A percentile compares a stretch with the other conserved stretches of the same genome.
phyloP scores from a whole-genome alignment of 2,797 vertebrate genomes.

The Astyanax mexicanus region DNA sequence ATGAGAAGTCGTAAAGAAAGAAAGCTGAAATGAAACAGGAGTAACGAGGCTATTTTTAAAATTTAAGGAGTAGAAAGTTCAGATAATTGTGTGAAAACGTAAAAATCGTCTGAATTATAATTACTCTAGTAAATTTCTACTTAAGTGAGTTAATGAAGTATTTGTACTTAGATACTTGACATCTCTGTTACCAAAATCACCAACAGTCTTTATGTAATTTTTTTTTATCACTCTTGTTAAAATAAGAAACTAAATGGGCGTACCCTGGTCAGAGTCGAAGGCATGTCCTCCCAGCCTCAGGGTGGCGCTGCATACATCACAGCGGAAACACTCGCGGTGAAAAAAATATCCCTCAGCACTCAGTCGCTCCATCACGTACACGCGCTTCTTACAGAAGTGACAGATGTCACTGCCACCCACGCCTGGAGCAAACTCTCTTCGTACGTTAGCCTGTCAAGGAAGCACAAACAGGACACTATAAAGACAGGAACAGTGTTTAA shows the following conservation, averaged over 20 bases:
- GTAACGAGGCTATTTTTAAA: no score
- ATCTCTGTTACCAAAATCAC: no score
- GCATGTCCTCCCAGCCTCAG: constrained; percentile 88
- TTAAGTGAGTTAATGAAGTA: no score
- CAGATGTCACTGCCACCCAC: constrained; percentile 91
- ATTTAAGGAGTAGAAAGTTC: no score
- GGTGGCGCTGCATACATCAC: constrained; percentile 84
- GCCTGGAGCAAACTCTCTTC: constrained; percentile 81
- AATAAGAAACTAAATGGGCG: neutral
- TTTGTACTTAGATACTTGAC: no score
- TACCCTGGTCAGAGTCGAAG: constrained; percentile 90
- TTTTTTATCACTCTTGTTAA: no score
- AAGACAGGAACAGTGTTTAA: neutral
- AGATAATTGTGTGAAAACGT: no score
- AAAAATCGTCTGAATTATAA: no score
- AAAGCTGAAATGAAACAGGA: no score
- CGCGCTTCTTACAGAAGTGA: constrained; percentile 92
- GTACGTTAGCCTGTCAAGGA: constrained; percentile 77
- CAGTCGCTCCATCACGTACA: constrained; percentile 95
- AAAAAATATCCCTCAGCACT: constrained; percentile 94
- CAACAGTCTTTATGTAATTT: no score
- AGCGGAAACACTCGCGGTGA: constrained; percentile 96
- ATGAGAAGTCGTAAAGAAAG: no score
- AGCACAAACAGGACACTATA: constrained; percentile 11
- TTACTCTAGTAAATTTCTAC: no score